These are phyloP conservation scores for Drosophila mayri DNA, from an alignment of 1,140 invertebrate genomes.

Conservation along the genomic window DNA sequence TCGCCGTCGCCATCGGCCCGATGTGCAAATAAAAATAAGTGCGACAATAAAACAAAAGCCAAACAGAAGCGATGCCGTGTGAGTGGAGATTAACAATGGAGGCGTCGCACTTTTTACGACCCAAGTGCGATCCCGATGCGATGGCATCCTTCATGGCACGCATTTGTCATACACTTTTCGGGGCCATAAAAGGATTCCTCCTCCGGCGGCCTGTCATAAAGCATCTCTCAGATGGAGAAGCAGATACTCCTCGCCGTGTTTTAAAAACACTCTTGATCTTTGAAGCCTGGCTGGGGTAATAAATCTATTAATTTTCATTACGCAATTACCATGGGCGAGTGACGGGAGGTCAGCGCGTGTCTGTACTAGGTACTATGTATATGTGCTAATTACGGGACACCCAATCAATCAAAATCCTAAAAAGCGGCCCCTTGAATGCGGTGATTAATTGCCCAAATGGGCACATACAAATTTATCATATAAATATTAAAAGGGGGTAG, in stretches of 20 bases:
- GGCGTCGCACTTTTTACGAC: constrained; percentile 65
- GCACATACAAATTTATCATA: constrained; percentile 38
- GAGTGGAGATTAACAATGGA: constrained; percentile 69
- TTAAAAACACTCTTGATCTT: constrained; percentile 32
- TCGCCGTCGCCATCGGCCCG: constrained; percentile 34
- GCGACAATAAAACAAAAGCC: constrained; percentile 79
- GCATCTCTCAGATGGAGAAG: constrained; percentile 15
- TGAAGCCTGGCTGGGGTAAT: constrained; percentile 43
- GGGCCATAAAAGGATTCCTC: constrained; percentile 66
- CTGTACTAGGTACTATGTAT: background rate
- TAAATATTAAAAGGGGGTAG: constrained; percentile 44
- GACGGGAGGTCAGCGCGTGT: constrained; percentile 59
- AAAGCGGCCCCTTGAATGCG: constrained; percentile 66
- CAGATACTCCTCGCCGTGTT: constrained; percentile 5
- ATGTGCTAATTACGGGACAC: constrained; percentile 62
- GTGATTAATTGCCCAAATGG: constrained; percentile 63
- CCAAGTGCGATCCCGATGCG: constrained; percentile 29
- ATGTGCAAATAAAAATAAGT: constrained; percentile 81
- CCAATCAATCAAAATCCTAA: constrained; percentile 67
- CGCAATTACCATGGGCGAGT: constrained; percentile 55
- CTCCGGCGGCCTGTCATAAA: constrained; percentile 24
- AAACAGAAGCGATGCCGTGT: constrained; percentile 53
- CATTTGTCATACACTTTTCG: constrained; percentile 83
- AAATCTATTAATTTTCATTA: constrained; percentile 70
- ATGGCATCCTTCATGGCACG: constrained; percentile 42